phyloP scores from a whole-genome alignment of 2,888 invertebrate species.

The Cyclophora albipunctata region DNA sequence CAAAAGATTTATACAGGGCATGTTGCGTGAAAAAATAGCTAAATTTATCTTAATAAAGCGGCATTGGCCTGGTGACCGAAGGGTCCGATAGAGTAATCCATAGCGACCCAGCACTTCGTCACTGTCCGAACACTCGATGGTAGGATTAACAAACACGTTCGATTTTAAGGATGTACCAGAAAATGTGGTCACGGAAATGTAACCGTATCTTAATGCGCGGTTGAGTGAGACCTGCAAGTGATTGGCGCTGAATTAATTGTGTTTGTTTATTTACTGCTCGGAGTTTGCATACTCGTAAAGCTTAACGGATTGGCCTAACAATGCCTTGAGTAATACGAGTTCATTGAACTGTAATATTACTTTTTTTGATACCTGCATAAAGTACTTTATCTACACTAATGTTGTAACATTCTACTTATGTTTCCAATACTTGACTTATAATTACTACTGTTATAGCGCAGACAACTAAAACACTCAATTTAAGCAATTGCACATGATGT shows the following conservation, averaged over 20 bases:
- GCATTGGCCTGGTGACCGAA: constrained; percentile 38
- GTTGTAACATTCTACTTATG: too few relatives aligned
- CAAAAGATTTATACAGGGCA: constrained; percentile 19
- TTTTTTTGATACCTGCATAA: too few relatives aligned
- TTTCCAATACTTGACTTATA: too few relatives aligned
- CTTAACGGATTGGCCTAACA: too few relatives aligned
- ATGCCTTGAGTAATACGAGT: too few relatives aligned
- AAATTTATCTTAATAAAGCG: constrained; percentile 51
- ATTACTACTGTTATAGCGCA: too few relatives aligned
- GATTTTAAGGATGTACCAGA: constrained; percentile 49
- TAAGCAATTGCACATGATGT: too few relatives aligned
- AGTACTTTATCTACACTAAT: too few relatives aligned
- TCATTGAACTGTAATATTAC: too few relatives aligned
- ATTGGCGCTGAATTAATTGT: constrained; percentile 20
- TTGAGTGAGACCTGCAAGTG: constrained; percentile 27
- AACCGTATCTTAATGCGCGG: constrained; percentile 36
- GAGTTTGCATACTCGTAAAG: too few relatives aligned
- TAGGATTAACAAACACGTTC: constrained; percentile 63
- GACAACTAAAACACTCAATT: too few relatives aligned
- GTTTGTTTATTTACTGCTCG: constrained; percentile 1
- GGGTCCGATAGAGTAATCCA: constrained; percentile 45
- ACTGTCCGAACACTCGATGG: constrained; percentile 54
- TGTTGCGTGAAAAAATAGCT: constrained; percentile 30
- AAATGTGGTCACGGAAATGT: constrained; percentile 32
- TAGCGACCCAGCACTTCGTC: constrained; percentile 54